Evolutionary conservation across 2,888 invertebrate genomes (phyloP), one percentile per base, ranked within the genome.

Genomic region (Sminthurides aquaticus): DNA sequence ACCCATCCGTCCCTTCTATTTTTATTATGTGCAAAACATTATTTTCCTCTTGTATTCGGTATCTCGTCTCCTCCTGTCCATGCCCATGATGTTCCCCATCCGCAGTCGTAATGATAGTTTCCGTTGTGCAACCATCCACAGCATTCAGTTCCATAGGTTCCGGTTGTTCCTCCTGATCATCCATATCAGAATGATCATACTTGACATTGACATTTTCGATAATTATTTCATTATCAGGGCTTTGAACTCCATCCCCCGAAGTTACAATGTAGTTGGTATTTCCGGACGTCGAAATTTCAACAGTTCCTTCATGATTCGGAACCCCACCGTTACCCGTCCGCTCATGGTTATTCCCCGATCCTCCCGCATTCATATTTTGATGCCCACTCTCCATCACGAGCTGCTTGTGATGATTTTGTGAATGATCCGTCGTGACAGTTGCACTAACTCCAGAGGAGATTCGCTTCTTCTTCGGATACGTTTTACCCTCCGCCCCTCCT

Each of bases 181-280:
- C 43, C 15, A 34, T 25, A 11, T 63, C 63, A 2, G 57, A 11
- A 3, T 24, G 26, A 28, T 63, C 63, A 28, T 63, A 63, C 27
- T 63, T 63, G 48, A 63, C 29, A 29, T 54, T 62, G 15, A 57
- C 63, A 49, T 57, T 63, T 52, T 62, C 62, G 26, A 62, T 62
- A 26, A 57, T 57, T 28, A 48, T 57, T 18, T 48, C 63, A 3
- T 52, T 52, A 15, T 52, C 52, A 15, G 63, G 63, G 55, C 63
- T 63, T 25, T 57, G 57, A n/a, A 57, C 57, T 15, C 49, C 57
- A 29, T 63, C 63, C 5, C 26, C 28, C 2, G 48, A 22, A 49
- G 57, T 49, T 8, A 49, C 27, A 20, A 57, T 49, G 26, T 57
- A 48, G 3, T 34, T 62, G 5, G 8, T 8, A 15, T 5, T 20